Evolutionary conservation across 2,888 invertebrate species (phyloP).

Genomic region (Cataglyphis cursor): DNA sequence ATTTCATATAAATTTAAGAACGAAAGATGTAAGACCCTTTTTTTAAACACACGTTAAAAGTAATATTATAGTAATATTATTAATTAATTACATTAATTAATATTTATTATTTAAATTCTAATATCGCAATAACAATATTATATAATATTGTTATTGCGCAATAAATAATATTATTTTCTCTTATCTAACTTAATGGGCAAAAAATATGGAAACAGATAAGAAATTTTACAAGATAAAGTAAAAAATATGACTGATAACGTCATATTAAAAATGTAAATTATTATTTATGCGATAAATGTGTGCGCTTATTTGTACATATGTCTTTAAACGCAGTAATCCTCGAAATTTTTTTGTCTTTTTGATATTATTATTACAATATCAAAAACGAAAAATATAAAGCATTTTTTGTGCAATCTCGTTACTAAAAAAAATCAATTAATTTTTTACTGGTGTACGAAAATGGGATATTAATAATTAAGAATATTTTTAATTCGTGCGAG

Average conservation of each 20-base stretch:
- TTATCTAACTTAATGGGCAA: neutral
- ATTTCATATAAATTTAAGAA: neutral
- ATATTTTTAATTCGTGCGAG: neutral
- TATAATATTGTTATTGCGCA: no score
- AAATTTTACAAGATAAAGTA: neutral
- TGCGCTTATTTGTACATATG: neutral
- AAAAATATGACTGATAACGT: neutral
- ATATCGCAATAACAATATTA: neutral
- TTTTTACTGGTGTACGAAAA: neutral
- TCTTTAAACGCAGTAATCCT: neutral
- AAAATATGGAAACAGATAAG: neutral
- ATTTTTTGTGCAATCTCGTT: neutral
- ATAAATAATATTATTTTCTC: neutral
- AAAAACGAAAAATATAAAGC: neutral
- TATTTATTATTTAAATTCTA: neutral
- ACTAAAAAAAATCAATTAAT: neutral
- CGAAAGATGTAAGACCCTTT: neutral
- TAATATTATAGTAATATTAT: no score
- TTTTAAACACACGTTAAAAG: neutral
- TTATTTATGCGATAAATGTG: neutral
- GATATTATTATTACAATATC: neutral
- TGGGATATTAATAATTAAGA: neutral
- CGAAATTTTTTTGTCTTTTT: neutral
- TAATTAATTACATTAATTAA: no score
- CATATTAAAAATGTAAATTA: neutral